phyloP scores from a whole-genome alignment of 2,113 vertebrate species.

The Gnathonemus echidnorhynchus region DNA sequence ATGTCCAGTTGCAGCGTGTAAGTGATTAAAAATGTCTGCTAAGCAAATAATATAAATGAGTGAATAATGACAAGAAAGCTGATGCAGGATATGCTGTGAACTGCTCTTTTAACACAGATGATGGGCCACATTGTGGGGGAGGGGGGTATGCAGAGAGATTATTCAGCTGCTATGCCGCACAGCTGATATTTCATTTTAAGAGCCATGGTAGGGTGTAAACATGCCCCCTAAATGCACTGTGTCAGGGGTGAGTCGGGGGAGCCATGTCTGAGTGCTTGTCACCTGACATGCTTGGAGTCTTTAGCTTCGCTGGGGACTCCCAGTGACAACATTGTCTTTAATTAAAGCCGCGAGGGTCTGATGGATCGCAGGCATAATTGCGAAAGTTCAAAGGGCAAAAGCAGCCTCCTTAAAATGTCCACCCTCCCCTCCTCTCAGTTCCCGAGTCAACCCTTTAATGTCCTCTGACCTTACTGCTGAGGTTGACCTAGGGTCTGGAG shows the following conservation, averaged over 20 bases:
- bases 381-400: slow-evolving; percentile 7
- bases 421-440: neutral
- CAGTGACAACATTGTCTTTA: slow-evolving; percentile 21
- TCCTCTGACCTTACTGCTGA: slow-evolving; percentile 15
- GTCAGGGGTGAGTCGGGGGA: neutral
- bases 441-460: slow-evolving; percentile 13
- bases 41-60: neutral
- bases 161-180: neutral
- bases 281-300: neutral
- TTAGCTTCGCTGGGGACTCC: neutral
- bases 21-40: neutral
- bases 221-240: neutral
- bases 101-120: neutral
- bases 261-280: neutral
- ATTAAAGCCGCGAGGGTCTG: slow-evolving; percentile 17
- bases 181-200: slow-evolving; percentile 6
- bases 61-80: neutral
- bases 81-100: neutral
- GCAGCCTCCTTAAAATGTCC: neutral
- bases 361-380: slow-evolving; percentile 17
- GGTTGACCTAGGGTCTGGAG: slow-evolving; percentile 16
- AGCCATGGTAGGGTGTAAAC: neutral
- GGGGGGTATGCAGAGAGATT: neutral
- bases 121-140: neutral
- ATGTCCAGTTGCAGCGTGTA: neutral